Base-by-base conservation (phyloP, 2,113 vertebrate genomes). In the Triplophysa siluroides region DNA sequence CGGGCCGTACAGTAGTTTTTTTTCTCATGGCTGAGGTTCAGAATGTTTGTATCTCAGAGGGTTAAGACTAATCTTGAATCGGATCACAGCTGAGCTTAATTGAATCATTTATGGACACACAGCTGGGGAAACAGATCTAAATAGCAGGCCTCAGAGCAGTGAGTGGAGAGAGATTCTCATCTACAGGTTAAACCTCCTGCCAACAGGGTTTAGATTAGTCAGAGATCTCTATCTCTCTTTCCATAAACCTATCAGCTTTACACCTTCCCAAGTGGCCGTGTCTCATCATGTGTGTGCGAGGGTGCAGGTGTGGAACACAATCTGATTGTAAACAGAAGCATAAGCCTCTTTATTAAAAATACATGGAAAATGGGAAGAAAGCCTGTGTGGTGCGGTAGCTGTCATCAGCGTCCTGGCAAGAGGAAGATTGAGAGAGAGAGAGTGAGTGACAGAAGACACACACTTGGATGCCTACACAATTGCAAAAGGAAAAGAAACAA, bases 271-370 rank as follows among this genome's bases (percentile, higher is more conserved):
- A 80, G 72, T 64, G 61, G 61, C 26, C 24, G 61, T 60, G 61
- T 52, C 45, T 74, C 69, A 11, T 64, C 63, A 45, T 80, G 70
- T 66, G 62, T 65, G 78, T 80, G 70, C 41, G 16, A 52, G 61
- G 9, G 4, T 12, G 74, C 61, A 76, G 61, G 62, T 77, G 74
- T 64, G 75, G 56, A 50, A 64, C 45, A 54, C 26, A 77, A 77
- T 77, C 75, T 77, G 75, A 77, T 66, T 77, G 62, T 77, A 77
- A 77, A 65, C 61, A 65, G 75, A 77, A 77, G 75, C 75, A 77
- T 77, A 77, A 77, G 75, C 75, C 62, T 77, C 75, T 77, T 77
- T 65, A 77, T 77, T 77, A 77, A 77, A 66, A 77, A 66, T 77
- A 65, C 75, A 77, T 54, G 61, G 26, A 24, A 33, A 54, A 65